Evolutionary conservation across 2,113 vertebrate species (phyloP), one percentile per base, ranked within the genome.

Genomic region (Ceratotherium simum): DNA sequence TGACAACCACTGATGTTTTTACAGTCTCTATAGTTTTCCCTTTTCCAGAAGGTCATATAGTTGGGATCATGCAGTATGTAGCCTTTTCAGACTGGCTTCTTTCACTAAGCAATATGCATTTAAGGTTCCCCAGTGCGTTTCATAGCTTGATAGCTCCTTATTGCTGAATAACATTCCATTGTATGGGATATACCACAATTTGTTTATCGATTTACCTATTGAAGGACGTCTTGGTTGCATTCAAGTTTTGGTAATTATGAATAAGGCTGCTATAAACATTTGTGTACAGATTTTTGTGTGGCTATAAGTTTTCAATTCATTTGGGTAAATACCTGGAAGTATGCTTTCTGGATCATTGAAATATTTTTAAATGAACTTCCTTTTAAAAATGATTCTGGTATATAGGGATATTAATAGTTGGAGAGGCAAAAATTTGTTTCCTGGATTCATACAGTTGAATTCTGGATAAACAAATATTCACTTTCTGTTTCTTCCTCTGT

Each of bases 281-380:
- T 90, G 18, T 25, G 8, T 87, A 27, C 20, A 75, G 62, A 31
- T 21, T 88, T 96, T 92, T 92, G 18, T 80, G 16, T 95, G 54
- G 48, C 29, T 60, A 8, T 76, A 96, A 13, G 11, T 60, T 95
- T 90, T 90, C 14, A 94, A n/a, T 56, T 90, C 60, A 86, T 69
- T 80, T 96, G 54, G 16, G 29, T 95, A 78, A 87, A 95, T 90
- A 89, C 20, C 23, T 91, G 76, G 39, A 46, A 92, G 6, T 75
- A 6, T 85, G 78, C 36, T 81, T 81, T 51, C 42, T 79, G 29
- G 46, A 39, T 88, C 48, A 9, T 54, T 91, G 72, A 97, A 91
- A 91, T 88, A 64, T 84, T 65, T 92, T 91, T 73, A 90, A 69
- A 70, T 65, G n/a, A 95, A 82, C 17, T 89, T 94, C 78, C 36